phyloP scores from a whole-genome alignment of 1,140 invertebrate genomes.

The Trichonephila clavipes region DNA sequence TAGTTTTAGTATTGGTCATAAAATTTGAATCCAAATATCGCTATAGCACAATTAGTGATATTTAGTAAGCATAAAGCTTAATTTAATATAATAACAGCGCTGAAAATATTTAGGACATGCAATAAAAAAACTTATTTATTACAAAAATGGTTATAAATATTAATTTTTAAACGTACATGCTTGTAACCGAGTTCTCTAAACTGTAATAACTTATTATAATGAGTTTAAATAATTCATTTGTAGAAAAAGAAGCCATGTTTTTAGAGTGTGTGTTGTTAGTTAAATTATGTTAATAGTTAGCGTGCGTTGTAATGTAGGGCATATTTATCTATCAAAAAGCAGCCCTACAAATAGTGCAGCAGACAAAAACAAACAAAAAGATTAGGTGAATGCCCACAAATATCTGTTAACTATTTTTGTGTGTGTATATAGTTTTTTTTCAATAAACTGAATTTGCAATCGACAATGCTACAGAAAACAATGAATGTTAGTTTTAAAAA shows the following conservation, averaged over 20 bases:
- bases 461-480: no score
- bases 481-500: no score
- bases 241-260: background rate
- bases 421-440: background rate
- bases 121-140: background rate
- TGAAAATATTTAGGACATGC: no score
- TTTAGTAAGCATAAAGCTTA: no score
- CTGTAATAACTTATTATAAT: background rate
- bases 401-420: background rate
- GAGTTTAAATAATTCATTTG: background rate
- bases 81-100: no score
- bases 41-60: no score
- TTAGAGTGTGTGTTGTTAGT: background rate
- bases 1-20: no score
- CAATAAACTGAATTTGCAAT: no score
- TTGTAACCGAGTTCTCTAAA: no score
- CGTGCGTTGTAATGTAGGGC: background rate
- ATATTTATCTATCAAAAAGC: background rate
- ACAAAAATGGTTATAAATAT: background rate
- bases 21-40: no score
- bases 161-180: background rate
- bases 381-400: background rate
- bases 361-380: background rate
- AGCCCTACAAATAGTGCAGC: background rate
- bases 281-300: slow-evolving; percentile 3